Conservation (phyloP, 1,140 invertebrate species). For the Cydia strobilella region DNA sequence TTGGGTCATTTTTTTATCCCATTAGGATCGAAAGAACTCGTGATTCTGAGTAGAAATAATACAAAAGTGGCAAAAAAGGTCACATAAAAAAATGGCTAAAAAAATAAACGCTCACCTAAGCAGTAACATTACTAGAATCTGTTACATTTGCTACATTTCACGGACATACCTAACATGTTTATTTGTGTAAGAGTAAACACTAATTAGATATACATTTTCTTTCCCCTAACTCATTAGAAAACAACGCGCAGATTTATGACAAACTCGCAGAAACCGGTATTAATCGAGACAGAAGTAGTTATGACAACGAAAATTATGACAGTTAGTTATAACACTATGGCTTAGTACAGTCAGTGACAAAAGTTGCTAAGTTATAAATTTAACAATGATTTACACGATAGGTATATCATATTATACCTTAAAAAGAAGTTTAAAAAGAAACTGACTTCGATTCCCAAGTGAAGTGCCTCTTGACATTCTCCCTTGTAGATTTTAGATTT, state of each 20-base stretch:
- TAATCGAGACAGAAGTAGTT: background rate
- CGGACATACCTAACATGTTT: background rate
- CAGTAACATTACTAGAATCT: background rate
- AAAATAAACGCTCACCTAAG: no score
- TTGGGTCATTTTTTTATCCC: no score
- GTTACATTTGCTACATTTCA: background rate
- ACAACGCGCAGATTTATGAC: background rate
- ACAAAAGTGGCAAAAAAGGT: no score
- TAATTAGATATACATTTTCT: background rate
- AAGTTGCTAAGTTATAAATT: background rate
- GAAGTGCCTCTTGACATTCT: no score
- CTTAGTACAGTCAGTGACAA: background rate
- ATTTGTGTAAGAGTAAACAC: background rate
- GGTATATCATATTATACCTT: no score
- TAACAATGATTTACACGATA: no score
- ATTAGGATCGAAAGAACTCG: no score
- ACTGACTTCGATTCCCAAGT: no score
- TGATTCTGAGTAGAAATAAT: no score
- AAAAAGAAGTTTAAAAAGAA: no score
- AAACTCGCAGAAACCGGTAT: slow-evolving; percentile 5
- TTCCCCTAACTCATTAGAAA: slow-evolving; percentile 9
- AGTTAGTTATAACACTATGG: slow-evolving; percentile 26
- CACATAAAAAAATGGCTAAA: no score
- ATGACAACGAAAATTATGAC: slow-evolving; percentile 40
- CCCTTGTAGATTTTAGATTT: no score